A percentile compares a stretch with the other conserved stretches of the same genome.
Evolutionary conservation across 2,888 invertebrate genomes (phyloP).

Genomic region (Scaptomyza cyrtandrae): DNA sequence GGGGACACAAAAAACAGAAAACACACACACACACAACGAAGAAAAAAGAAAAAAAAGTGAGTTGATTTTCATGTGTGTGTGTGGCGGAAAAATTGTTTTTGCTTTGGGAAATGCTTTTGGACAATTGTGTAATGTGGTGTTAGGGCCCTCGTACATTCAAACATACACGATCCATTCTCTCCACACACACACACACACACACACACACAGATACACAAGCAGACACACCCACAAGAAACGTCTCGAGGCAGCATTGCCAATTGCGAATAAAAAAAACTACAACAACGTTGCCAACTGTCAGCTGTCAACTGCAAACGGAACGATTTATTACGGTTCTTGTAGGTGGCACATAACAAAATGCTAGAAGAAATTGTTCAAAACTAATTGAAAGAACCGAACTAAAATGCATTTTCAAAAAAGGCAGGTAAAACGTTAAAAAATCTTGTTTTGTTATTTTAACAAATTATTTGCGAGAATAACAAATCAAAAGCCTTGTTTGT

Average conservation of each 20-base stretch:
- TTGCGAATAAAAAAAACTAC: constrained; percentile 29
- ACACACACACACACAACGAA: constrained; percentile 4
- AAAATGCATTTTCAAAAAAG: not conserved
- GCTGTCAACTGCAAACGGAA: constrained; percentile 42
- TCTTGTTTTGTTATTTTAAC: no score
- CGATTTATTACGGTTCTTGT: constrained; percentile 54
- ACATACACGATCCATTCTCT: not conserved
- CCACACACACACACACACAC: constrained; percentile 2
- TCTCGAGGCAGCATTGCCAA: constrained; percentile 35
- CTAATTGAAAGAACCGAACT: constrained; percentile 33
- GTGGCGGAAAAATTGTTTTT: constrained; percentile 48
- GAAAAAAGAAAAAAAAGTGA: constrained; percentile 44
- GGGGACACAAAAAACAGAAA: constrained; percentile 6
- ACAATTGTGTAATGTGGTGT: constrained; percentile 65
- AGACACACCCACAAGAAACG: constrained; percentile 17
- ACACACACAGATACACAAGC: constrained; percentile 1
- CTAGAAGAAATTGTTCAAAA: constrained; percentile 2
- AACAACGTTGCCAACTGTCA: constrained; percentile 38
- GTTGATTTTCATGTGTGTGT: constrained; percentile 64
- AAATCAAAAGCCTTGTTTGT: no score
- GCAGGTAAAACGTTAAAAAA: not conserved
- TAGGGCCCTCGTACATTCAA: constrained; percentile 1
- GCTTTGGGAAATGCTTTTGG: constrained; percentile 52
- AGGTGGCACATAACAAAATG: constrained; percentile 28
- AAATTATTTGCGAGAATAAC: no score